Conservation (phyloP, 2,797 vertebrate species). For the Ptychobarbus kaznakovi region DNA sequence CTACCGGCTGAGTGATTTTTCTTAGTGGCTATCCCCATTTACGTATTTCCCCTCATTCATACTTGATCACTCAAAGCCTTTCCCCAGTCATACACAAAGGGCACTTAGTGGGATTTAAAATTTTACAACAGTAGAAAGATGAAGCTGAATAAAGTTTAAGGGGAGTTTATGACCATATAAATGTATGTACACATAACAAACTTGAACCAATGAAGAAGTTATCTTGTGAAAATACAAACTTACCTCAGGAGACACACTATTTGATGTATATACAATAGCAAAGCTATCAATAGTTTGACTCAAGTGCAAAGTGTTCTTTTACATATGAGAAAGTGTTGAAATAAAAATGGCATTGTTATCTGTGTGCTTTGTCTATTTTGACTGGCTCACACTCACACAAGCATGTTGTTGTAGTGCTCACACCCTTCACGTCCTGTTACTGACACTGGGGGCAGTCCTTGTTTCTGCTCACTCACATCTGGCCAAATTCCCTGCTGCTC, state of each 20-base stretch:
- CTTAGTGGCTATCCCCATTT: not conserved
- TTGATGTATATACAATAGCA: not conserved
- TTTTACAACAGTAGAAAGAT: not conserved
- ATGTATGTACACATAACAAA: not conserved
- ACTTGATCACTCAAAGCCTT: conserved; percentile 14
- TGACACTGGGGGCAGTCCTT: conserved; percentile 32
- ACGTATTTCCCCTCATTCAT: not conserved
- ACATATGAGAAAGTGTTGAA: conserved; percentile 13
- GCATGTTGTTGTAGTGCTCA: conserved; percentile 19
- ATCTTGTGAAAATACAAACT: conserved; percentile 38
- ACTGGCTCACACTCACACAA: not conserved
- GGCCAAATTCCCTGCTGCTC: not conserved
- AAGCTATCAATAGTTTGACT: conserved; percentile 1
- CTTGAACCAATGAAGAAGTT: not conserved
- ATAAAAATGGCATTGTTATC: not conserved
- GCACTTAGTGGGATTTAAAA: not conserved
- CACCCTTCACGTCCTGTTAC: conserved; percentile 43
- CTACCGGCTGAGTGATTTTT: not conserved
- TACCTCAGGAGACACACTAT: conserved; percentile 36
- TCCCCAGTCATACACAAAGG: not conserved
- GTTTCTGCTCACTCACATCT: conserved; percentile 21
- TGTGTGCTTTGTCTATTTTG: not conserved
- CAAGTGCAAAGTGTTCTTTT: conserved; percentile 17
- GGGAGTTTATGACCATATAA: not conserved
- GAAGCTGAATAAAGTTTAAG: not conserved